These are phyloP conservation scores for Stigmatopora nigra DNA, from an alignment of 2,113 vertebrate species.

Conservation along the genomic window DNA sequence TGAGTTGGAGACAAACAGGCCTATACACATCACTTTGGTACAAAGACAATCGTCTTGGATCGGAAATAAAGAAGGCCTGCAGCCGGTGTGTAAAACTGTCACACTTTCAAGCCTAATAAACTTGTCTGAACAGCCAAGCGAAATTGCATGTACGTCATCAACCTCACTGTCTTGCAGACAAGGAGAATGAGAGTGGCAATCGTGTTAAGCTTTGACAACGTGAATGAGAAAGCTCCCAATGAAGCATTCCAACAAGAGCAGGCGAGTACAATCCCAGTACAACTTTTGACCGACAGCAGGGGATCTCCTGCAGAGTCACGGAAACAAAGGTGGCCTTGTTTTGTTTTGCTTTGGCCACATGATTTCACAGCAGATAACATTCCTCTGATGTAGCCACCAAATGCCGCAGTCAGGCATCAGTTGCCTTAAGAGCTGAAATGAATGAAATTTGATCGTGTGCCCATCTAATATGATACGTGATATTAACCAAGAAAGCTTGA, in stretches of 20 bases:
- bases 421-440: not conserved
- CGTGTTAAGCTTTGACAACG: constrained; percentile 1
- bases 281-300: constrained; percentile 37
- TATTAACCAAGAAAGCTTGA: not conserved
- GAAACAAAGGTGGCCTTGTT: constrained; percentile 53
- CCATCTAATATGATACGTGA: not conserved
- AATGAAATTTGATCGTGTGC: not conserved
- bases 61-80: constrained; percentile 2
- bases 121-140: constrained; percentile 34
- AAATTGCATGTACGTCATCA: constrained; percentile 9
- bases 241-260: constrained; percentile 7
- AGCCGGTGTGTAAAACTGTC: constrained; percentile 17
- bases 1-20: constrained; percentile 14
- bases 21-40: constrained; percentile 34
- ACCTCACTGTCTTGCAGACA: constrained; percentile 12
- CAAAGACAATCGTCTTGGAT: constrained; percentile 9
- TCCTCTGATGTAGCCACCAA: constrained; percentile 38
- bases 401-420: constrained; percentile 13
- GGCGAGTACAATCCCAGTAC: not conserved
- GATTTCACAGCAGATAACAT: constrained; percentile 51
- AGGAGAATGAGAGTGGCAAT: constrained; percentile 9
- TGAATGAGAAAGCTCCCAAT: constrained; percentile 5
- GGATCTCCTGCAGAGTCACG: constrained; percentile 39
- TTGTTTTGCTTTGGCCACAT: constrained; percentile 35
- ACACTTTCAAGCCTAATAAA: constrained; percentile 10